phyloP scores from a whole-genome alignment of 1,140 invertebrate species.

The Batillaria attramentaria region DNA sequence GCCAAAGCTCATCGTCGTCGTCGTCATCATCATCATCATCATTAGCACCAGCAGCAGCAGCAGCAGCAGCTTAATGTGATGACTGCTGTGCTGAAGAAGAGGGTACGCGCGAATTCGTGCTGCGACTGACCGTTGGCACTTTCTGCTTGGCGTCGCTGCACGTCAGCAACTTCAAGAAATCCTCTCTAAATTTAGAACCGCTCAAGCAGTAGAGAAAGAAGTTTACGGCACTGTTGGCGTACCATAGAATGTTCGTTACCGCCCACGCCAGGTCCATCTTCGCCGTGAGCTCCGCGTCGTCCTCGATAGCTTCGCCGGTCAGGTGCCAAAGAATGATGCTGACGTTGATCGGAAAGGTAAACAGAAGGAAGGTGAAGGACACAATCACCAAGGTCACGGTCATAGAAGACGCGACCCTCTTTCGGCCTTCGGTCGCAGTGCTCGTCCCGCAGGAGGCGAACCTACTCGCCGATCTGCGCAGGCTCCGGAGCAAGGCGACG shows the following conservation, averaged over 20 bases:
- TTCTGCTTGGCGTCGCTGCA: too few species aligned
- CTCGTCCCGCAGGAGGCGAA: background rate
- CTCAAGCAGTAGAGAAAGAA: background rate
- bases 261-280: background rate
- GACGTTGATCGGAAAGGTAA: background rate
- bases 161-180: too few species aligned
- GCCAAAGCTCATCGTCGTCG: too few species aligned
- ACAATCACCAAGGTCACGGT: conserved; percentile 1
- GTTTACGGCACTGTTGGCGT: background rate
- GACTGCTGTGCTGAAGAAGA: too few species aligned
- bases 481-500: background rate
- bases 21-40: too few species aligned
- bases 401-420: background rate
- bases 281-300: too few species aligned
- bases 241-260: background rate
- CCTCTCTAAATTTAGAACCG: background rate
- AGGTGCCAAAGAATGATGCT: too few species aligned
- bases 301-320: too few species aligned
- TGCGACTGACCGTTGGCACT: too few species aligned
- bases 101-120: too few species aligned
- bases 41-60: too few species aligned
- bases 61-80: too few species aligned
- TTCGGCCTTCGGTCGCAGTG: background rate
- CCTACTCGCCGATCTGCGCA: background rate
- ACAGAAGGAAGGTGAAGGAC: background rate